Evolutionary conservation across 2,113 vertebrate genomes (phyloP).

Genomic region (Nerophis lumbriciformis): DNA sequence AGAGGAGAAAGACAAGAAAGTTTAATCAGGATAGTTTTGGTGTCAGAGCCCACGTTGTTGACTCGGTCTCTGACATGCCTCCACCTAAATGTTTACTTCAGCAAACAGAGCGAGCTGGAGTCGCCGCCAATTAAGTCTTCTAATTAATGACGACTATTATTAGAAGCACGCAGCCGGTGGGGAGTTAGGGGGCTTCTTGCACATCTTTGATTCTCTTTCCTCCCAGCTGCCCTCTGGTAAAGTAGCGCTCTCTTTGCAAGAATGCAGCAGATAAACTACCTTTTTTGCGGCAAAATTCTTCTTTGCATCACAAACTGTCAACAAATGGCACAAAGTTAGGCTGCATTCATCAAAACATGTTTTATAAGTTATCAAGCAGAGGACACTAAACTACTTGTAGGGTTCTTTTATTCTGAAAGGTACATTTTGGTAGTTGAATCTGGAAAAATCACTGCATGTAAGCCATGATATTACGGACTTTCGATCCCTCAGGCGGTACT

Average conservation of each 20-base stretch:
- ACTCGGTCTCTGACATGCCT: constrained; percentile 28
- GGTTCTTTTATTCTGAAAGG: too few species aligned
- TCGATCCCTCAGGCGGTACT: too few species aligned
- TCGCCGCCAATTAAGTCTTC: constrained; percentile 65
- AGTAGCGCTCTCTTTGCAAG: constrained; percentile 16
- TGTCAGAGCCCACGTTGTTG: constrained; percentile 14
- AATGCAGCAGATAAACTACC: constrained; percentile 21
- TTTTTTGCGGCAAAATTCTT: too few species aligned
- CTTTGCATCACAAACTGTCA: too few species aligned
- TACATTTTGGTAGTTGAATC: too few species aligned
- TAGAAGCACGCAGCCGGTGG: constrained; percentile 50
- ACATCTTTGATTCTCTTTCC: constrained; percentile 44
- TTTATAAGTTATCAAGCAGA: too few species aligned
- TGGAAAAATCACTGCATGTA: too few species aligned
- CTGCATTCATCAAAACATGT: too few species aligned
- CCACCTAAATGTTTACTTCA: constrained; percentile 37
- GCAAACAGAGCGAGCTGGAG: constrained; percentile 11
- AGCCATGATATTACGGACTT: too few species aligned
- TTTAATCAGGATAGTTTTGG: not conserved
- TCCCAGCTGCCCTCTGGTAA: constrained; percentile 27
- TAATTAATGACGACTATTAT: constrained; percentile 75
- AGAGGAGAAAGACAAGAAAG: constrained; percentile 10
- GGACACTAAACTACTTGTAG: too few species aligned
- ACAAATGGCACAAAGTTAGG: too few species aligned
- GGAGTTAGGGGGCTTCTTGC: constrained; percentile 10